Conservation (phyloP, 2,797 vertebrate genomes). For the Coranthus polyacanthus region DNA sequence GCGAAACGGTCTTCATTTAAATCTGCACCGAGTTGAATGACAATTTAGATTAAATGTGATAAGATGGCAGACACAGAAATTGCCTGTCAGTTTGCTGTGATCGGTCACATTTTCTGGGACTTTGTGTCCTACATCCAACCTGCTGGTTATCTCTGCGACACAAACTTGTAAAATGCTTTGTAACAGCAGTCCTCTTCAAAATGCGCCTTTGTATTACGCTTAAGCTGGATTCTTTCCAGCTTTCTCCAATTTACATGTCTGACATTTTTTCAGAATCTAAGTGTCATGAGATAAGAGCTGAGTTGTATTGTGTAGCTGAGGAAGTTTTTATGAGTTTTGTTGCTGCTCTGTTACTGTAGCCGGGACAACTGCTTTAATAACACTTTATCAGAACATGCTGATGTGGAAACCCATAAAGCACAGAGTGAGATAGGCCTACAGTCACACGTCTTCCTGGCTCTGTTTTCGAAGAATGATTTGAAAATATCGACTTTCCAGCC, state of each 20-base stretch:
- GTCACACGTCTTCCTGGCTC: conserved; percentile 52
- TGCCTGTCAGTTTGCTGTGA: conserved; percentile 11
- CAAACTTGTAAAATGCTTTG: not conserved
- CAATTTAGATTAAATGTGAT: conserved; percentile 27
- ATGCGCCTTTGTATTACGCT: not conserved
- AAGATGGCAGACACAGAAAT: conserved; percentile 27
- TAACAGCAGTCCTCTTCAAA: not conserved
- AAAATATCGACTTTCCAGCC: conserved; percentile 43
- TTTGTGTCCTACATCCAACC: not conserved
- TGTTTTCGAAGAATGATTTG: conserved; percentile 47
- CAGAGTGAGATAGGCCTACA: conserved; percentile 30
- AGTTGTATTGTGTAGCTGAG: conserved; percentile 14
- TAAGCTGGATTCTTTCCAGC: conserved; percentile 4
- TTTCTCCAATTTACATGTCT: conserved; percentile 17
- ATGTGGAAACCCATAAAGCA: conserved; percentile 61
- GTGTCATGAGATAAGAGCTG: conserved; percentile 13
- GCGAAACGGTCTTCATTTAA: conserved; percentile 17
- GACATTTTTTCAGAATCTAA: conserved; percentile 43
- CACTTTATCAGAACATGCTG: conserved; percentile 67
- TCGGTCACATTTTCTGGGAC: conserved; percentile 10
- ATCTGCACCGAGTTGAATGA: conserved; percentile 10
- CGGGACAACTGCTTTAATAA: conserved; percentile 60
- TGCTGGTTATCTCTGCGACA: conserved; percentile 1
- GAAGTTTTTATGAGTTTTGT: conserved; percentile 50
- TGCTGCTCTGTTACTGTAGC: conserved; percentile 8